Evolutionary conservation across 2,888 invertebrate species (phyloP), one percentile per base, ranked within the genome.

Genomic region (Bugulina stolonifera): DNA sequence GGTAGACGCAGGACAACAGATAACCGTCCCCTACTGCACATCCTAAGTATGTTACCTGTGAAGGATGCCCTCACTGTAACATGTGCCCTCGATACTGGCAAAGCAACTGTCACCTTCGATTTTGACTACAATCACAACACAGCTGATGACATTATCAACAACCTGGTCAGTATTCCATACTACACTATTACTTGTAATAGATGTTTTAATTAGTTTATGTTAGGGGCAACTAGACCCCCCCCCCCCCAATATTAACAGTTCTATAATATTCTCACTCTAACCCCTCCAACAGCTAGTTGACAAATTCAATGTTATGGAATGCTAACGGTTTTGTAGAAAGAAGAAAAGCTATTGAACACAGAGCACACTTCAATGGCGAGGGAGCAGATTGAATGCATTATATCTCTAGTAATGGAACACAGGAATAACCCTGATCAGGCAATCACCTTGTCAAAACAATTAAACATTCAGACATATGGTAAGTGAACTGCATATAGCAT

Each of bases 121-220:
- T 70, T 70, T 29, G 70, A 70, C 25, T 70, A 32, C 52, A 54
- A 70, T 23, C 70, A 70, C 52, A 32, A 70, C 52, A 54, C 70
- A n/a, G 52, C 70, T 43, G 54, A 54, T 29, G 70, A 70, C 27
- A 70, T 70, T 52, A 54, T 70, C 52, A 43, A 18, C 18, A 70
- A 70, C 23, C 29, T 70, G 43, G 70, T 70, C 3, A 70, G 70
- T 5, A n/a, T 27, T 32, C 18, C 5, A 43, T 43, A 43, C 43
- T n/a, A n/a, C n/a, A n/a, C n/a, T n/a, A n/a, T n/a, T n/a, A n/a
- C n/a, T n/a, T n/a, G n/a, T n/a, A n/a, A n/a, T n/a, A n/a, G n/a
- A n/a, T n/a, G n/a, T n/a, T n/a, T n/a, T n/a, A n/a, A n/a, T n/a
- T n/a, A n/a, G n/a, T n/a, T n/a, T n/a, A n/a, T n/a, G n/a, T n/a